Evolutionary conservation across 1,140 invertebrate genomes (phyloP).

Genomic region (Leptestheria dahalacensis): DNA sequence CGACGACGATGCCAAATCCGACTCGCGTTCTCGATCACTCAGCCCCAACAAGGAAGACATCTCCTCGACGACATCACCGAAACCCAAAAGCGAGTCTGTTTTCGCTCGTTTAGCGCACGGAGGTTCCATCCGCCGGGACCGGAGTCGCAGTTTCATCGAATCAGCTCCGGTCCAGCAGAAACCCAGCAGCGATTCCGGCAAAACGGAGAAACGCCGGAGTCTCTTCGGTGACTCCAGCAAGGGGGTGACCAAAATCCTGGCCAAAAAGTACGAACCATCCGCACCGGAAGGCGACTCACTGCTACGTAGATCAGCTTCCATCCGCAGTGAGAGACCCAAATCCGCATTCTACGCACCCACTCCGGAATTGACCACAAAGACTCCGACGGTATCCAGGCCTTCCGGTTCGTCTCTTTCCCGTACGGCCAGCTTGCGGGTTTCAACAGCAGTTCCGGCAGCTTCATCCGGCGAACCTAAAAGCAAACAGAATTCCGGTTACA

Average conservation of each 20-base stretch:
- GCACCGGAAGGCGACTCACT: neutral
- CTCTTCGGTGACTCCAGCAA: slow-evolving; percentile 2
- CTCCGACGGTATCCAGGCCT: neutral
- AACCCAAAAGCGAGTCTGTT: neutral
- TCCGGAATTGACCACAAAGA: slow-evolving; percentile 1
- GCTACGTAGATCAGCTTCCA: slow-evolving; percentile 1
- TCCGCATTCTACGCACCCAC: slow-evolving; percentile 13
- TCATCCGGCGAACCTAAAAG: neutral
- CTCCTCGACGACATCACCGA: neutral
- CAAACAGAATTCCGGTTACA: slow-evolving; percentile 13
- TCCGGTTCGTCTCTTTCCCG: slow-evolving; percentile 1
- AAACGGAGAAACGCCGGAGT: neutral
- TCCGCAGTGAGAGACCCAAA: neutral
- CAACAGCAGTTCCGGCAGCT: neutral
- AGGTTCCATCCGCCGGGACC: neutral
- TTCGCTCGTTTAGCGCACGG: neutral
- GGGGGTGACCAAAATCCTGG: slow-evolving; percentile 2
- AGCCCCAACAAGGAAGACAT: neutral
- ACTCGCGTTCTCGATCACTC: neutral
- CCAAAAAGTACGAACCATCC: slow-evolving; percentile 1
- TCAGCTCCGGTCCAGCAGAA: neutral
- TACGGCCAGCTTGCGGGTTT: neutral
- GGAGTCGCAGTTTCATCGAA: neutral
- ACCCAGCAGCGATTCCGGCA: neutral
- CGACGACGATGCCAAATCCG: neutral